These are phyloP conservation scores for Coryphaenoides rupestris DNA, from an alignment of 2,113 vertebrate species.

Conservation along the genomic window DNA sequence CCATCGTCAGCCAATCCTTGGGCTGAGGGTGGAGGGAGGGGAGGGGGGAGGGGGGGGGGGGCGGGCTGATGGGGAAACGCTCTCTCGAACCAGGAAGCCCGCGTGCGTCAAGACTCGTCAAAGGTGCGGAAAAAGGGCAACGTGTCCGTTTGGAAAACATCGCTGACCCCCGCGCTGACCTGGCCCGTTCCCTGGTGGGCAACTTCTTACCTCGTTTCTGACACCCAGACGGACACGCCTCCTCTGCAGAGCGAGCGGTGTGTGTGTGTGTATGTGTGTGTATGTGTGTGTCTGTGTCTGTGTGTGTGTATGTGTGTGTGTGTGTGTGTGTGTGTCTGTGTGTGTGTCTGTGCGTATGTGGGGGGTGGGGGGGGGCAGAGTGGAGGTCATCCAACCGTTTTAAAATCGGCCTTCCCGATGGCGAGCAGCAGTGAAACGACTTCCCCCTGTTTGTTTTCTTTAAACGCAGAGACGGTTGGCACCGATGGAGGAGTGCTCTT, in stretches of 20 bases:
- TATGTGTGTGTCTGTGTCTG: no score
- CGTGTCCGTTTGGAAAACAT: slow-evolving; percentile 47
- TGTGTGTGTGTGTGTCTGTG: no score
- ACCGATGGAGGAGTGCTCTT: slow-evolving; percentile 14
- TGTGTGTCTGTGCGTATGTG: no score
- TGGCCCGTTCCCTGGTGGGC: slow-evolving; percentile 31
- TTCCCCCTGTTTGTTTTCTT: slow-evolving; percentile 77
- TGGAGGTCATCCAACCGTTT: slow-evolving; percentile 49
- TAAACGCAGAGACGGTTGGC: slow-evolving; percentile 49
- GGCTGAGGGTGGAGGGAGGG: not conserved
- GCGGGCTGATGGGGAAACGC: no score
- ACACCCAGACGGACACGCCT: slow-evolving; percentile 39
- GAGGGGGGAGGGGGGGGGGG: slow-evolving; percentile 20
- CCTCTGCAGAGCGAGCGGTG: slow-evolving; percentile 28
- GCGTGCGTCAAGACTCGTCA: slow-evolving; percentile 42
- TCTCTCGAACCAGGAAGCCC: slow-evolving; percentile 40
- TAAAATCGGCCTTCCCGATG: slow-evolving; percentile 41
- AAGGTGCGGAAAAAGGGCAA: slow-evolving; percentile 19
- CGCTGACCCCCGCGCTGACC: slow-evolving; percentile 49
- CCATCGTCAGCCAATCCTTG: slow-evolving; percentile 22
- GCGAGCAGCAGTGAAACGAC: slow-evolving; percentile 55
- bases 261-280: no score
- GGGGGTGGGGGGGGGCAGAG: slow-evolving; percentile 17
- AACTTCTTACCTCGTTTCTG: slow-evolving; percentile 55
- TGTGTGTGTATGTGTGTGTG: no score